phyloP scores from a whole-genome alignment of 2,888 invertebrate species.

The Tortrix viridana region DNA sequence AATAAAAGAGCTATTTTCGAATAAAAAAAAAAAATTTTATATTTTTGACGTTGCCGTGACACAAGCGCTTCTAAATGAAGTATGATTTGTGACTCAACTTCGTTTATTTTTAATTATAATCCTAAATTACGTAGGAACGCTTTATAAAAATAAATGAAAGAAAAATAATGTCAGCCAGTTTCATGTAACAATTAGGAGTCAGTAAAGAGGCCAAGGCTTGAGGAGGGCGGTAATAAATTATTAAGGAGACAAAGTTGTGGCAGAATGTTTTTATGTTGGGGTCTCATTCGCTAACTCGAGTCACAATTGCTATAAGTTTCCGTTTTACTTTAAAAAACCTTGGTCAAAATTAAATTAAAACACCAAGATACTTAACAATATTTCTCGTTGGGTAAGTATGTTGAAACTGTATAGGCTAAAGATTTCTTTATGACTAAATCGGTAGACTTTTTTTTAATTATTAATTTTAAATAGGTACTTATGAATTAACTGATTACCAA shows the following conservation, averaged over 20 bases:
- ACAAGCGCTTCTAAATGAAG: slow-evolving; percentile 4
- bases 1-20: background rate
- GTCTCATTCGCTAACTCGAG: slow-evolving; percentile 30
- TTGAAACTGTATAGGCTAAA: no score
- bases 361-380: no score
- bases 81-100: slow-evolving; percentile 24
- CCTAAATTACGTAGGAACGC: slow-evolving; percentile 11
- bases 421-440: no score
- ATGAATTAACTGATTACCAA: no score
- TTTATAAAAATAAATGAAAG: slow-evolving; percentile 29
- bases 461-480: no score
- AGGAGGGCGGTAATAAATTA: slow-evolving; percentile 61
- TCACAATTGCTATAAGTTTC: slow-evolving; percentile 16
- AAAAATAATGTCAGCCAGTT: slow-evolving; percentile 51
- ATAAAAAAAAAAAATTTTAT: background rate
- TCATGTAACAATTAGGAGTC: slow-evolving; percentile 65
- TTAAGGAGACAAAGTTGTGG: slow-evolving; percentile 64
- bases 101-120: slow-evolving; percentile 18
- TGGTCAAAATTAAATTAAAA: no score
- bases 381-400: no score
- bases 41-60: slow-evolving; percentile 17
- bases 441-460: no score
- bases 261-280: slow-evolving; percentile 53
- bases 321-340: no score
- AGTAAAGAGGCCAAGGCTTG: slow-evolving; percentile 55